Conservation (phyloP, 2,113 vertebrate genomes). For the Scytalopus superciliaris region DNA sequence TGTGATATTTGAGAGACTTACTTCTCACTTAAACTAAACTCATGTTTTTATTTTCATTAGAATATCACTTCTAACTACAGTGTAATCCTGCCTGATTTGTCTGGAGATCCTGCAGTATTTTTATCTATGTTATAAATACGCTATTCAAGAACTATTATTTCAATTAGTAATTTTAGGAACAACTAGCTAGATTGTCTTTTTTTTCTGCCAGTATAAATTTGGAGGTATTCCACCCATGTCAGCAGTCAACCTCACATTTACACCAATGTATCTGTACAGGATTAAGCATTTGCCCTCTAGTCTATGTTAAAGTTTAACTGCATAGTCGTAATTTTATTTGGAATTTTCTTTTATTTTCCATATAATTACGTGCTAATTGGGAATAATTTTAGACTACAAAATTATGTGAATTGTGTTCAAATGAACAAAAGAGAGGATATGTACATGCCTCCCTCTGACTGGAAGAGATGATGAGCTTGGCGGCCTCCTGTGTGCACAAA, state of each 20-base stretch:
- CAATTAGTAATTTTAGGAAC: background rate
- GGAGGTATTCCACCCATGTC: background rate
- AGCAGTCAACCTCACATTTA: background rate
- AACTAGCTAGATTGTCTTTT: background rate
- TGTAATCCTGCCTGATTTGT: background rate
- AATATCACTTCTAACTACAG: background rate
- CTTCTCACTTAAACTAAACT: background rate
- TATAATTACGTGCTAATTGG: background rate
- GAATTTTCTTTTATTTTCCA: background rate
- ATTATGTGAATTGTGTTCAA: background rate
- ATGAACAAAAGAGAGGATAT: background rate
- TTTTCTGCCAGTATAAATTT: background rate
- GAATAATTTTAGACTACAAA: background rate
- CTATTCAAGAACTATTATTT: background rate
- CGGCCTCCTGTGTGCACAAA: background rate
- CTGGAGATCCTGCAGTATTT: background rate
- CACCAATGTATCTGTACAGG: background rate
- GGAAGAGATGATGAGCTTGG: background rate
- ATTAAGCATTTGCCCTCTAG: background rate
- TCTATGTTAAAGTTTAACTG: background rate
- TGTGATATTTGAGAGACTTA: background rate
- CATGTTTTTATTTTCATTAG: background rate
- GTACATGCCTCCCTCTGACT: background rate
- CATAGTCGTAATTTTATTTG: background rate
- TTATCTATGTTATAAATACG: background rate